Evolutionary conservation across 2,113 vertebrate genomes (phyloP), one percentile per base, ranked within the genome.

Genomic region (Spheniscus mendiculus): DNA sequence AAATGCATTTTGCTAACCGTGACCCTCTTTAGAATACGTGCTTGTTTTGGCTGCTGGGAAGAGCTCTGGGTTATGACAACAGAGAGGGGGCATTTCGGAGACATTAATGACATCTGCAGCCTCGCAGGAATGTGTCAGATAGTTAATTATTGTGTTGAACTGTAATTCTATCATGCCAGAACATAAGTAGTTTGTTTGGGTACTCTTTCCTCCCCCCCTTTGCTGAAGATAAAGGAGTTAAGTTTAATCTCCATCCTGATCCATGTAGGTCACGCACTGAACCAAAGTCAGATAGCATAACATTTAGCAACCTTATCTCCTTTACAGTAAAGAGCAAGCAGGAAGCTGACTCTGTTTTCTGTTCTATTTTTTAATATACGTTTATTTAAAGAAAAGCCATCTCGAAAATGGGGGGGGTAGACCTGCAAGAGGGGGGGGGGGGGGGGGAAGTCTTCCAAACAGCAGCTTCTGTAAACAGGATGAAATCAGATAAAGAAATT

Each of bases 401-500:
- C 82, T 94, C 61, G 0, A 84, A 96, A 96, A 86, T 56, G 76
- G 52, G 8, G 30, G 5, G 36, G 78, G 56, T n/a, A n/a, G n/a
- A n/a, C n/a, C n/a, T n/a, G n/a, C n/a, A n/a, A n/a, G n/a, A n/a
- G 52, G 8, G 30, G 76, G 52, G 8, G 30, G 5, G 36, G 78
- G 56, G 83, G 59, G 10, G 30, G 4, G 56, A 34, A 82, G 81
- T 96, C 90, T 88, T 95, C 95, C 96, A 97, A 98, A 98, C 97
- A 97, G 96, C 76, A 85, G 91, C 97, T 98, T 98, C 97, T 98
- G 98, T 98, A 98, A 98, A 98, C 94, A 95, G 89, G 97, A 98
- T 97, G 93, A 97, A 98, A 98, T 98, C 98, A 98, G 98, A 99
- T 98, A 98, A 98, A 98, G 97, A 98, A 96, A 98, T 97, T 97